These are phyloP conservation scores for Brachyhypopomus occidentalis DNA, from an alignment of 2,113 vertebrate species.

Conservation along the genomic window DNA sequence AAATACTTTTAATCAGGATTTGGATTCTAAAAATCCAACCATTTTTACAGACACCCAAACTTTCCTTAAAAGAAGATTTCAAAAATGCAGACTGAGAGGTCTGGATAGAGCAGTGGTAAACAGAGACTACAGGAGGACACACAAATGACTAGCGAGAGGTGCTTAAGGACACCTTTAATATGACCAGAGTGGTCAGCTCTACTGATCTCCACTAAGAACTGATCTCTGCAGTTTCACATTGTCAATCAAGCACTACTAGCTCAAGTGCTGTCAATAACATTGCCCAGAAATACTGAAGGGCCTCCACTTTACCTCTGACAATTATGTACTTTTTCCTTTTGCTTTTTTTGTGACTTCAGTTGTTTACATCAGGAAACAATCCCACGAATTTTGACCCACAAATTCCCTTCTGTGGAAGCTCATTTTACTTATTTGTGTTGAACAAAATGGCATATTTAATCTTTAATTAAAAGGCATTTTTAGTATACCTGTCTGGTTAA, in stretches of 20 bases:
- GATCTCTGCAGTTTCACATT: not conserved
- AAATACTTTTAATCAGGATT: not conserved
- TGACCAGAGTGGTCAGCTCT: not conserved
- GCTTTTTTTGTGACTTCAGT: not conserved
- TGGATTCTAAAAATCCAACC: not conserved
- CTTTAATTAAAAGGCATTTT: not conserved
- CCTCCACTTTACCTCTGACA: not conserved
- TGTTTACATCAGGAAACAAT: not conserved
- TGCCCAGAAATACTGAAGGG: not conserved
- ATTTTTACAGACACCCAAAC: not conserved
- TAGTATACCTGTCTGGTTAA: not conserved
- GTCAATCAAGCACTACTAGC: not conserved
- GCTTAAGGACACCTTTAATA: not conserved
- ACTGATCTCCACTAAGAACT: conserved; percentile 16
- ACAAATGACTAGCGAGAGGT: not conserved
- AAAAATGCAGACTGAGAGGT: not conserved
- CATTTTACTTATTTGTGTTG: not conserved
- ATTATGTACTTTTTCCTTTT: not conserved
- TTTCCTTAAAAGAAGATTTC: not conserved
- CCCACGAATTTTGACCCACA: not conserved
- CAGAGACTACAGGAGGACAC: not conserved
- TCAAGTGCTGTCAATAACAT: not conserved
- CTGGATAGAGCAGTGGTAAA: not conserved
- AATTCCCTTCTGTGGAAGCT: not conserved
- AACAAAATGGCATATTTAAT: not conserved